Evolutionary conservation across 2,113 vertebrate genomes (phyloP).

Genomic region (Brachyhypopomus gauderio): DNA sequence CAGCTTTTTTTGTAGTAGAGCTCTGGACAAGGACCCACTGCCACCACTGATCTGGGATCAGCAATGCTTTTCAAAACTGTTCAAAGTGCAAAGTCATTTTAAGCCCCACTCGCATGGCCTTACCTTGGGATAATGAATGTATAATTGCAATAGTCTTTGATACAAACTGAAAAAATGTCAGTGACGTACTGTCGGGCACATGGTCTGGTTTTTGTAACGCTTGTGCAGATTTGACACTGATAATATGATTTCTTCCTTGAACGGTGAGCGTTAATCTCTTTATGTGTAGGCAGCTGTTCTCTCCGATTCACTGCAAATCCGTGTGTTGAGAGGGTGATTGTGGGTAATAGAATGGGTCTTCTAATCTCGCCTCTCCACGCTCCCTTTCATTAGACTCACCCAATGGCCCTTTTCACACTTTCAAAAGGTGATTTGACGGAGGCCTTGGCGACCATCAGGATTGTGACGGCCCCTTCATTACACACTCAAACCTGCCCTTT

Average conservation of each 20-base stretch:
- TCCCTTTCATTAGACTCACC: conserved; percentile 42
- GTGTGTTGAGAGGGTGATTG: not conserved
- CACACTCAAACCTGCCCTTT: conserved; percentile 40
- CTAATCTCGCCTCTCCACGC: conserved; percentile 33
- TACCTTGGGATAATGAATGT: not conserved
- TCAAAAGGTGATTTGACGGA: conserved; percentile 50
- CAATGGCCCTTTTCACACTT: conserved; percentile 47
- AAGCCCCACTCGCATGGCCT: not conserved
- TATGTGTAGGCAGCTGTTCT: conserved; percentile 22
- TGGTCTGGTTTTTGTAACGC: not conserved
- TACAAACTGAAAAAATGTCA: conserved; percentile 2
- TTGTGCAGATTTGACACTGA: conserved; percentile 30
- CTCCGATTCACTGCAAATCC: conserved; percentile 18
- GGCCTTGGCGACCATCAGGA: conserved; percentile 32
- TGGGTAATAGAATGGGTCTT: conserved; percentile 48
- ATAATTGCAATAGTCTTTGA: conserved; percentile 20
- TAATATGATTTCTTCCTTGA: conserved; percentile 50
- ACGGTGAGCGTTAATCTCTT: conserved; percentile 32
- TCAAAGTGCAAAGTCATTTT: not conserved
- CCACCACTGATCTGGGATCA: no score
- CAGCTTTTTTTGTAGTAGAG: no score
- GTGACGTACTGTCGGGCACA: not conserved
- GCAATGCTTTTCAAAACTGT: no score
- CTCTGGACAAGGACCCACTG: no score
- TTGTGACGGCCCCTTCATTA: conserved; percentile 55